Conservation (phyloP, 2,888 invertebrate species). For the Pocota personata region DNA sequence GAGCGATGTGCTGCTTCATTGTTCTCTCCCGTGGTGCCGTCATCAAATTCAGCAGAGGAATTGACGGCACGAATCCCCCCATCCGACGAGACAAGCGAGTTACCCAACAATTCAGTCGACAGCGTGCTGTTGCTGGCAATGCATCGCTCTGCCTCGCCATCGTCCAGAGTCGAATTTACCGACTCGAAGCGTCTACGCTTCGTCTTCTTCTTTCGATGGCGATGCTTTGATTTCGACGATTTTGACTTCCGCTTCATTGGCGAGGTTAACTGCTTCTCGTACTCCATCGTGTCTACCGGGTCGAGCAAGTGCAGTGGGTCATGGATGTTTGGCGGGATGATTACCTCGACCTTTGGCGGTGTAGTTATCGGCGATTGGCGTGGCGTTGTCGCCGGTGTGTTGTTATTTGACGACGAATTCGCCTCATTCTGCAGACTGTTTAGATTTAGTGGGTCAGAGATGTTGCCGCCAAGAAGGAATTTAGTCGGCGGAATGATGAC, state of each 20-base stretch:
- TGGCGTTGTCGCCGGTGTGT: constrained; percentile 95
- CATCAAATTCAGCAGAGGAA: constrained; percentile 62
- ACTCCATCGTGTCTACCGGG: constrained; percentile 91
- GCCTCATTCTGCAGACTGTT: constrained; percentile 94
- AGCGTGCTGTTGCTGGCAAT: constrained; percentile 74
- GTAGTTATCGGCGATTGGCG: constrained; percentile 85
- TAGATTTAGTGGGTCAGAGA: constrained; percentile 96
- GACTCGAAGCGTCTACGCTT: constrained; percentile 80
- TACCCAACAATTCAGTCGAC: constrained; percentile 63
- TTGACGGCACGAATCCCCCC: constrained; percentile 56
- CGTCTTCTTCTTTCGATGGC: constrained; percentile 87
- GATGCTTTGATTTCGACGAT: constrained; percentile 83
- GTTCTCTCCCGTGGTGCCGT: constrained; percentile 46
- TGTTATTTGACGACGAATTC: constrained; percentile 88
- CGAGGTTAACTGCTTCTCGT: constrained; percentile 90
- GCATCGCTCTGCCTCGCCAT: constrained; percentile 82
- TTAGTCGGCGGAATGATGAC: constrained; percentile 94
- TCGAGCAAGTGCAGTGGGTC: constrained; percentile 95
- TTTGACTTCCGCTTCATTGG: constrained; percentile 84
- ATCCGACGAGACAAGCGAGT: constrained; percentile 25
- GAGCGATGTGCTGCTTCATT: constrained; percentile 25
- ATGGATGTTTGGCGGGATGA: constrained; percentile 95
- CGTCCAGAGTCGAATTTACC: constrained; percentile 78
- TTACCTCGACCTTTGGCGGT: constrained; percentile 90
- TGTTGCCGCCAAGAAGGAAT: constrained; percentile 95